Conservation (phyloP, 2,888 invertebrate genomes). For the Leptopilina myrica region DNA sequence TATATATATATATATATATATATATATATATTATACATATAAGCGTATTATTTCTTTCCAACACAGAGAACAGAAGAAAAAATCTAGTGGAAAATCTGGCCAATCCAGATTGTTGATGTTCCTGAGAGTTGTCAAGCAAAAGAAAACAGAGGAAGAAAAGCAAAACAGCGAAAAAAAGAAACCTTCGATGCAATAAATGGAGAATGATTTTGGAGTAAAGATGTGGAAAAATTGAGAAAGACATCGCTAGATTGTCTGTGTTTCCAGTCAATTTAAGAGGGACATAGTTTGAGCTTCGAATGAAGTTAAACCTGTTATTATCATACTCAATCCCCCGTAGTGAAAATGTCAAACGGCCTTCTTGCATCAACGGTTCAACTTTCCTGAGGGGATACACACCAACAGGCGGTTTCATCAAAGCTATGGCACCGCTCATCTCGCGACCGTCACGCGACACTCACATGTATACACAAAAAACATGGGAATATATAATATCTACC, state of each 20-base stretch:
- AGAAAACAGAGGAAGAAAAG: constrained; percentile 1
- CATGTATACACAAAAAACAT: neutral
- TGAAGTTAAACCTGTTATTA: constrained; percentile 74
- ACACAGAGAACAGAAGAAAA: neutral
- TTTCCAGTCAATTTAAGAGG: constrained; percentile 72
- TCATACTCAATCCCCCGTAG: constrained; percentile 67
- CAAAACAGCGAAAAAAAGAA: neutral
- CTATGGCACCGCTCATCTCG: constrained; percentile 19
- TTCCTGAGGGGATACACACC: constrained; percentile 17
- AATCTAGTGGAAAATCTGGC: constrained; percentile 17
- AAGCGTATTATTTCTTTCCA: too few relatives aligned
- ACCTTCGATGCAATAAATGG: constrained; percentile 14
- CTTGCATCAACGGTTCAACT: constrained; percentile 53
- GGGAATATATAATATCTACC: constrained; percentile 20
- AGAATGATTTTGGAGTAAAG: constrained; percentile 42
- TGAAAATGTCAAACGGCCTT: constrained; percentile 73
- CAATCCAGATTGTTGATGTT: constrained; percentile 31
- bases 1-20: too few relatives aligned
- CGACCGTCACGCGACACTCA: constrained; percentile 39
- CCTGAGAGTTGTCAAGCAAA: constrained; percentile 25
- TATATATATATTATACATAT: too few relatives aligned
- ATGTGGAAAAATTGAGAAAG: constrained; percentile 58
- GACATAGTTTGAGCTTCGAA: constrained; percentile 60
- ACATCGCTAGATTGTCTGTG: constrained; percentile 43
- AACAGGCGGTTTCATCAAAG: constrained; percentile 38